Evolutionary conservation across 1,140 invertebrate species (phyloP).

Genomic region (Brachionus manjavacas): DNA sequence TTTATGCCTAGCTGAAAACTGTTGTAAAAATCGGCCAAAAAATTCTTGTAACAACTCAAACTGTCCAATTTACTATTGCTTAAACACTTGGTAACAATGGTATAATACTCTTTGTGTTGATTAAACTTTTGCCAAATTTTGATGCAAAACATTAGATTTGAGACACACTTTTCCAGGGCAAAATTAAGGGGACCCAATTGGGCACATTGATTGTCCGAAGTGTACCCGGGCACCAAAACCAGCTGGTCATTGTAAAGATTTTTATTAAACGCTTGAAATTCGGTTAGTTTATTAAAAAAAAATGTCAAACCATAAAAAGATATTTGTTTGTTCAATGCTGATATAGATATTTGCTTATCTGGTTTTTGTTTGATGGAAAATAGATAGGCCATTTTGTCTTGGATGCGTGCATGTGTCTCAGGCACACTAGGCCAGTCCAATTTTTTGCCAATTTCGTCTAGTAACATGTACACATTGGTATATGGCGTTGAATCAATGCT

Average conservation of each 20-base stretch:
- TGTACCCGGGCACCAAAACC: neutral
- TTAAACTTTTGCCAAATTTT: slow-evolving; percentile 38
- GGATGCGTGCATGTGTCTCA: neutral
- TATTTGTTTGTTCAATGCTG: slow-evolving; percentile 28
- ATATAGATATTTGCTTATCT: neutral
- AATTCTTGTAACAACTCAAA: neutral
- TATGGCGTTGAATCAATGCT: neutral
- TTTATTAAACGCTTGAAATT: slow-evolving; percentile 8
- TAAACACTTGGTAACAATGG: slow-evolving; percentile 21
- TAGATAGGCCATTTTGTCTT: slow-evolving; percentile 15
- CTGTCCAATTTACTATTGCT: slow-evolving; percentile 29
- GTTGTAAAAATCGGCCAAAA: neutral
- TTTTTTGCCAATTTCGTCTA: slow-evolving; percentile 9
- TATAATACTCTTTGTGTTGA: slow-evolving; percentile 21
- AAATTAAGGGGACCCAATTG: too few species aligned
- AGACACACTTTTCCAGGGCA: neutral
- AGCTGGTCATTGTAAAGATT: neutral
- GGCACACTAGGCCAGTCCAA: slow-evolving; percentile 1
- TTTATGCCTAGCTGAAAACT: neutral
- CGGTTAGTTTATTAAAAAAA: slow-evolving; percentile 26
- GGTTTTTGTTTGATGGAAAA: neutral
- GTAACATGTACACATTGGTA: neutral
- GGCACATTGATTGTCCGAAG: neutral
- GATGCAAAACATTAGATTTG: neutral
- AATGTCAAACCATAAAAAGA: slow-evolving; percentile 13